These are phyloP conservation scores for Eremobia ochroleuca DNA, from an alignment of 2,888 invertebrate species.

Conservation along the genomic window DNA sequence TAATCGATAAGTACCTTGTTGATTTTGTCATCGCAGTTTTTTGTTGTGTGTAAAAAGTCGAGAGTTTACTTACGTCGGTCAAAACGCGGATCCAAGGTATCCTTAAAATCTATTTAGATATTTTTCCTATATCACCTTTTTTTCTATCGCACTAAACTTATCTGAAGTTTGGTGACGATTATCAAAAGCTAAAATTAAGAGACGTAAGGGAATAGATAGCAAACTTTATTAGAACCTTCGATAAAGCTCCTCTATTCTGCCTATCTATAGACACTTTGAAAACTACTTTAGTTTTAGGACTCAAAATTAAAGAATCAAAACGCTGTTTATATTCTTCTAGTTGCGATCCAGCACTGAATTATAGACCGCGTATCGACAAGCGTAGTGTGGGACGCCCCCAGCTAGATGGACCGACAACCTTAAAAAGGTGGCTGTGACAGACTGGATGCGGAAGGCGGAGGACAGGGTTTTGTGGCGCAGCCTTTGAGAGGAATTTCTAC, in stretches of 20 bases:
- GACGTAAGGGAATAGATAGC: background rate
- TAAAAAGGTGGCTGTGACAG: background rate
- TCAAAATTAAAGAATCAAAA: background rate
- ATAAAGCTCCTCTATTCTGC: background rate
- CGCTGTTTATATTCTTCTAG: too few species aligned
- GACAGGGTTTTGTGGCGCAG: background rate
- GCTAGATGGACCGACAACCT: background rate
- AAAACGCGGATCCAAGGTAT: background rate
- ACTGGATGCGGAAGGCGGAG: background rate
- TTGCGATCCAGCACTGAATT: too few species aligned
- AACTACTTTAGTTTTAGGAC: background rate
- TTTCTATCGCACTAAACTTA: background rate
- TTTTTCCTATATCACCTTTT: background rate
- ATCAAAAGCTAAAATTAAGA: background rate
- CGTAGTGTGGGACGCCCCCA: background rate
- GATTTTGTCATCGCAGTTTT: conserved; percentile 24
- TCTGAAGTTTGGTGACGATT: background rate
- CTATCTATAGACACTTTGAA: background rate
- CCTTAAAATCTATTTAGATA: background rate
- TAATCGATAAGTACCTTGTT: conserved; percentile 4
- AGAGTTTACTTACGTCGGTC: background rate
- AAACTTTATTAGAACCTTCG: background rate
- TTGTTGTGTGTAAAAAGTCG: background rate
- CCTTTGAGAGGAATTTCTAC: background rate
- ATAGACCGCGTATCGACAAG: background rate